phyloP scores from a whole-genome alignment of 2,888 invertebrate species.

The Drosophila kuntzei region DNA sequence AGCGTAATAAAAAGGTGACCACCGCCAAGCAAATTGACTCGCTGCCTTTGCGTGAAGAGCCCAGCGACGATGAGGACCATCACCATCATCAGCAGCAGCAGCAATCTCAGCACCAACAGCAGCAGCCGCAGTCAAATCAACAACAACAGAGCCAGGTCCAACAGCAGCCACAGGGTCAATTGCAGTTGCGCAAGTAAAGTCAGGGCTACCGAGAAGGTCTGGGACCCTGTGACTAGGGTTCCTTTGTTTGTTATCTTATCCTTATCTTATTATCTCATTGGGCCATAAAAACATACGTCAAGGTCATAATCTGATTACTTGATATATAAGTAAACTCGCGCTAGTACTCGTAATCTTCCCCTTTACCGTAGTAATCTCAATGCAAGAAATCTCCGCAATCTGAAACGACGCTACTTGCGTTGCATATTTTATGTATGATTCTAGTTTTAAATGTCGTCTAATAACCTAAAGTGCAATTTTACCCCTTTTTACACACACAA shows the following conservation, averaged over 20 bases:
- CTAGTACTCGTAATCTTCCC: conserved; percentile 53
- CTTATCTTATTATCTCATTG: conserved; percentile 58
- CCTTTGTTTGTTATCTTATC: conserved; percentile 71
- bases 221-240: conserved; percentile 20
- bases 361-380: conserved; percentile 53
- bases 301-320: conserved; percentile 44
- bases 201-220: neutral
- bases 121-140: conserved; percentile 38
- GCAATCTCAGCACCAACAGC: conserved; percentile 46
- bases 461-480: conserved; percentile 75
- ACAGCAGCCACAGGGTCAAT: conserved; percentile 63
- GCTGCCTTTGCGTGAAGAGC: conserved; percentile 88
- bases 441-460: conserved; percentile 54
- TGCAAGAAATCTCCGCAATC: conserved; percentile 47
- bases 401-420: conserved; percentile 14
- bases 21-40: conserved; percentile 87
- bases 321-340: conserved; percentile 32
- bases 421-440: conserved; percentile 47
- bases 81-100: conserved; percentile 75
- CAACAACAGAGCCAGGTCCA: conserved; percentile 52
- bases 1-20: conserved; percentile 86
- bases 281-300: conserved; percentile 65
- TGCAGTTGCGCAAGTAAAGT: conserved; percentile 75
- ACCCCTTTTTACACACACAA: conserved; percentile 1
- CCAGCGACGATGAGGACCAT: conserved; percentile 88